phyloP scores from a whole-genome alignment of 2,797 vertebrate genomes.

The Crocidura indochinensis region DNA sequence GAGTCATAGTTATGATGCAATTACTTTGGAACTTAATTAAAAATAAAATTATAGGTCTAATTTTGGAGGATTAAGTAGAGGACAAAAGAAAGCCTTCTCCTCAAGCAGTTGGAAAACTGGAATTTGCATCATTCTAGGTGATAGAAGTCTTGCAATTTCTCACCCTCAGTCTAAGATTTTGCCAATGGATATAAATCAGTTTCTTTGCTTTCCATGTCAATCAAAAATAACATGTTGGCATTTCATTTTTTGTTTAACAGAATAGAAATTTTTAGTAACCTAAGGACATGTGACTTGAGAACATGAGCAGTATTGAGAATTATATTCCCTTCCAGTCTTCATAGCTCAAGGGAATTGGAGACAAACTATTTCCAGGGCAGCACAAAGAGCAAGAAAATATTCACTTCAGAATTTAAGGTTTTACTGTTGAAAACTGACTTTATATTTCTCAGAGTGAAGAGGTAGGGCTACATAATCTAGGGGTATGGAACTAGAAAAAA shows the following conservation, averaged over 20 bases:
- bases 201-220: constrained; percentile 75
- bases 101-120: constrained; percentile 3
- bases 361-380: constrained; percentile 51
- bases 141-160: constrained; percentile 55
- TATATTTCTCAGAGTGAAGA: background rate
- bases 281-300: constrained; percentile 76
- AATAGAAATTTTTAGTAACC: constrained; percentile 78
- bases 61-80: constrained; percentile 21
- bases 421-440: constrained; percentile 49
- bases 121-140: background rate
- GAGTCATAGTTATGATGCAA: background rate
- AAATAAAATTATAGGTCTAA: constrained; percentile 41
- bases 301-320: constrained; percentile 61
- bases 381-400: constrained; percentile 38
- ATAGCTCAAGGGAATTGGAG: constrained; percentile 65
- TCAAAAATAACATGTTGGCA: constrained; percentile 81
- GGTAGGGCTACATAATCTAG: background rate
- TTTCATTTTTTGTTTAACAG: constrained; percentile 78
- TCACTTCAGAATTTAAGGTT: constrained; percentile 31
- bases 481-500: background rate
- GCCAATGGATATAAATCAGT: constrained; percentile 74
- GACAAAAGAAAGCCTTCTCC: background rate
- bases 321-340: constrained; percentile 59
- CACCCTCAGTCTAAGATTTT: constrained; percentile 56
- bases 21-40: constrained; percentile 36